These are phyloP conservation scores for Carpatolechia fugitivella DNA, from an alignment of 2,888 invertebrate genomes.

Conservation along the genomic window DNA sequence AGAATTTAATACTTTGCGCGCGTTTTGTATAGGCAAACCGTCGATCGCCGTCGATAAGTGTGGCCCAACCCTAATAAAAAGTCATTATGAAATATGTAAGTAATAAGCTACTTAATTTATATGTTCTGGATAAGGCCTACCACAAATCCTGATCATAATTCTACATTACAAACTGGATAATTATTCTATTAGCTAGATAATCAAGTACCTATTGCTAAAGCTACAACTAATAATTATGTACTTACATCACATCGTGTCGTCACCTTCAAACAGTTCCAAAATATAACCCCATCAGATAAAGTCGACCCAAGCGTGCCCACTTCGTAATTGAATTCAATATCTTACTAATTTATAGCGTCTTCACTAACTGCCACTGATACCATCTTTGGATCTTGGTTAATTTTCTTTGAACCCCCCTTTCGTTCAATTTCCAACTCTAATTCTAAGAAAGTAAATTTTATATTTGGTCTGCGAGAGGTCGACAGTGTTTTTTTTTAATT, in stretches of 20 bases:
- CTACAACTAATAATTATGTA: neutral
- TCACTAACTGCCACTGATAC: slow-evolving; percentile 40
- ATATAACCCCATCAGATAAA: slow-evolving; percentile 19
- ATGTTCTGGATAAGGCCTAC: neutral
- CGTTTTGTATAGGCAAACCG: too few species aligned
- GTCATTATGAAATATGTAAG: too few species aligned
- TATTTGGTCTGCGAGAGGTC: slow-evolving; percentile 12
- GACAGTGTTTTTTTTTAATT: slow-evolving; percentile 21
- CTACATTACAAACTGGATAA: neutral
- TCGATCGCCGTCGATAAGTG: too few species aligned
- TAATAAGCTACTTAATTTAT: neutral
- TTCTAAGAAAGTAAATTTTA: neutral
- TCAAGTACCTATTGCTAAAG: neutral
- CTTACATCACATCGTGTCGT: slow-evolving; percentile 25
- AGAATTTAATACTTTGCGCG: too few species aligned
- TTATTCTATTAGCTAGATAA: slow-evolving; percentile 1
- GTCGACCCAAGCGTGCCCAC: slow-evolving; percentile 37
- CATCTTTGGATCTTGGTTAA: slow-evolving; percentile 39
- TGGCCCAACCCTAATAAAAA: too few species aligned
- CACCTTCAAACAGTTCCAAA: slow-evolving; percentile 15
- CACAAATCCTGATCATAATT: slow-evolving; percentile 5
- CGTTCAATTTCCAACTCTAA: neutral
- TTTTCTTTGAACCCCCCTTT: slow-evolving; percentile 20
- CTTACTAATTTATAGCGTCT: slow-evolving; percentile 56
- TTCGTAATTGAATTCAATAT: slow-evolving; percentile 55